Evolutionary conservation across 2,113 vertebrate genomes (phyloP), one percentile per base, ranked within the genome.

Genomic region (Haemorhous mexicanus): DNA sequence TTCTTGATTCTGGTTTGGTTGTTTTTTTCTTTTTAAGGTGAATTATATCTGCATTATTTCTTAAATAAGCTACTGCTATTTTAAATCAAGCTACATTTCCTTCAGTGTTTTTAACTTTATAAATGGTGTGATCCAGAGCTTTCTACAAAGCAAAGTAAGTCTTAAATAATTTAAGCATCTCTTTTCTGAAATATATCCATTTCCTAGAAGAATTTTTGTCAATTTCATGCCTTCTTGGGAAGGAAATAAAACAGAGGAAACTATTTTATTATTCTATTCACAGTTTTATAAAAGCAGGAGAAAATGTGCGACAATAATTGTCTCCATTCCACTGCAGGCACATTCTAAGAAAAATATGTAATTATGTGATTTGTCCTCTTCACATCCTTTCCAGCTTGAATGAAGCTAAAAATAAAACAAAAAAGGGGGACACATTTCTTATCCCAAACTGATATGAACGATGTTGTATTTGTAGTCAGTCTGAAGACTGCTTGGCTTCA

Each of bases 91-190:
- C 59, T 89, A 56, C 32, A 63, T 93, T 95, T 89, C 43, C 26
- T 91, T 88, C 74, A 59, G 24, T 68, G 28, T 67, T 84, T 89
- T 86, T 88, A 84, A 76, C 88, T 94, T 96, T 91, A 1, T 46
- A 93, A 93, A 87, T 95, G 72, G 50, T 63, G 56, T 74, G 55
- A 50, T 86, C 46, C 75, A 91, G 61, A 93, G 44, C 37, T 68
- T 95, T 91, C 63, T 86, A 50, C 77, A 81, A 79, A 87, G 59
- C 19, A 80, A 94, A 94, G 50, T 88, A 33, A 91, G 28, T 70
- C 53, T 87, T 96, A 90, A 95, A 97, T 88, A 84, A 96, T 89
- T 78, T 63, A 91, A 73, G 63, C 61, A 41, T 33, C 39, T 93
- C 11, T 83, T 64, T 91, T 87, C 64, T 95, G 41, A 93, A 81